Base-by-base conservation (phyloP, 2,888 invertebrate genomes). In the Oasisia sp. region DNA sequence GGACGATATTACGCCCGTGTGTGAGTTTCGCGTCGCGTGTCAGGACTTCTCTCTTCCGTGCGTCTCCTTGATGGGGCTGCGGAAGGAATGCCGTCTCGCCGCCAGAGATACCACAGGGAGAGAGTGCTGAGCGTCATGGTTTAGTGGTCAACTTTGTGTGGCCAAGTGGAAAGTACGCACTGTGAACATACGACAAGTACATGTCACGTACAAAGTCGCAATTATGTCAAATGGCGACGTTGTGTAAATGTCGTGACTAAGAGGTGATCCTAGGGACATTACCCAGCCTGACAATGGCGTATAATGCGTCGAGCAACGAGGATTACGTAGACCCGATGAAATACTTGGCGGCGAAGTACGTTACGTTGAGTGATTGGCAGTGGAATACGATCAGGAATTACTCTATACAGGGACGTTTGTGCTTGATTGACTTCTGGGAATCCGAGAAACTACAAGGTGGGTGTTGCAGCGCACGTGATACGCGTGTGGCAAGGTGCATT, bases 1-100 rank as follows among this genome's bases (percentile, higher is more conserved):
- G 14, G 27, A 74, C 74, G 74, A 74, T 74, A 74, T 74, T 74
- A 74, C 19, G 74, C 74, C 27, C n/a, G 27, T 74, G 27, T 74
- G n/a, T 74, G 74, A n/a, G 74, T 74, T 74, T 74, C 74, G 74
- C 74, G n/a, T n/a, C n/a, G 74, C n/a, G 19, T n/a, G n/a, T n/a
- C n/a, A 74, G 74, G 74, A 74, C 74, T 27, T 7, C 74, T 19
- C 27, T 19, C 27, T 74, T 74, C 74, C 74, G 74, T 27, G 27
- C 19, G 74, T n/a, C 74, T 74, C 74, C 74, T 74, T 27, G 74
- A 74, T 74, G 27, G 27, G 27, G n/a, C 0, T 74, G 74, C 5
- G 1, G 27, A 3, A 5, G 74, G 74, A 74, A 27, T 27, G 74
- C 14, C n/a, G 19, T 8, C 27, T 4, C n/a, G 74, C 7, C 74